These are phyloP conservation scores for Parasteatoda lunata DNA, from an alignment of 2,888 invertebrate genomes.

Conservation along the genomic window DNA sequence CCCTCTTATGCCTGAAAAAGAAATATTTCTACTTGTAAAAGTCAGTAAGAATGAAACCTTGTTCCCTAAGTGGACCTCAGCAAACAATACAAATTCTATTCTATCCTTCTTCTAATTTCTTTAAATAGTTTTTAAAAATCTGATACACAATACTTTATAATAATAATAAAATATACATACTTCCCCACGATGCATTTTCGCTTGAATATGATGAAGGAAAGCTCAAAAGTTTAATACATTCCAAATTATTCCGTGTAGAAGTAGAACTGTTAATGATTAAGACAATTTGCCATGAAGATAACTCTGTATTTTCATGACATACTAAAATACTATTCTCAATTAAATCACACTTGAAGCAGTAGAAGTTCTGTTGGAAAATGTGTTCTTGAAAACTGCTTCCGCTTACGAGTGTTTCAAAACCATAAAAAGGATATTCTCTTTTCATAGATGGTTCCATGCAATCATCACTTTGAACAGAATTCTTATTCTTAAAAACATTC, in stretches of 20 bases:
- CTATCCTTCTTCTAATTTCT: not conserved
- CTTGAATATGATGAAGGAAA: slow-evolving; percentile 12
- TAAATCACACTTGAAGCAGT: slow-evolving; percentile 1
- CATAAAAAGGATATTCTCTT: slow-evolving; percentile 4
- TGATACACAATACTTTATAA: not conserved
- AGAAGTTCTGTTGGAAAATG: not conserved
- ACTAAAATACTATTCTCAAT: slow-evolving; percentile 11
- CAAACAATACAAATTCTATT: not conserved
- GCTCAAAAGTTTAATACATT: slow-evolving; percentile 1
- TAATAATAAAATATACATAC: slow-evolving; percentile 1
- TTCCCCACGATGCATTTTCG: not conserved
- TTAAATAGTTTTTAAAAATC: not conserved
- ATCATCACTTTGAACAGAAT: slow-evolving; percentile 4
- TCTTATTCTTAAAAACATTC: not conserved
- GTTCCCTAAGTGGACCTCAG: too few relatives aligned
- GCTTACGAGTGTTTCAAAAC: slow-evolving; percentile 13
- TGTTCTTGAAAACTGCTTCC: not conserved
- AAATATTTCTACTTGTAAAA: too few relatives aligned
- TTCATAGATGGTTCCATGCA: slow-evolving; percentile 18
- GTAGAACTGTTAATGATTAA: not conserved
- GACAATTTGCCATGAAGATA: slow-evolving; percentile 12
- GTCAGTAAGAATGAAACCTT: not conserved
- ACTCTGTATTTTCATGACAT: slow-evolving; percentile 10
- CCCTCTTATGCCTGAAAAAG: too few relatives aligned
- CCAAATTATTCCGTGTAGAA: not conserved